Base-by-base conservation (phyloP, 2,113 vertebrate species). In the Balaeniceps rex region DNA sequence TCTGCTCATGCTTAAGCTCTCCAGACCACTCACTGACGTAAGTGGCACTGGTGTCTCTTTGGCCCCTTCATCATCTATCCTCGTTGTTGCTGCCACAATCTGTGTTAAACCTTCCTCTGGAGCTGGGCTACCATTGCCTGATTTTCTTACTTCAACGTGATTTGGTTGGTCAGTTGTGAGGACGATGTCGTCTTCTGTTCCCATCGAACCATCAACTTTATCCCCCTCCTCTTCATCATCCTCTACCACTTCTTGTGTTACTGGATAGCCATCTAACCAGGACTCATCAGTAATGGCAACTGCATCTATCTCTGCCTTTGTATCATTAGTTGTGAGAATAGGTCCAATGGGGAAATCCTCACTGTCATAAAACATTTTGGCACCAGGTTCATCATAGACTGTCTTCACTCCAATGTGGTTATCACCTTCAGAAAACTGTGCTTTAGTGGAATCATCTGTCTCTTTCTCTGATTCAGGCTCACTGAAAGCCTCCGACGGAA, bases 181-280 rank as follows among this genome's bases (percentile, higher is more conserved):
- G 9, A 64, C 21, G 2, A 64, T 13, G 4, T 97, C 94, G 1
- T 98, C 98, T 33, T 97, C 98, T 49, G 89, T 92, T 68, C 97
- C 98, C 88, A 98, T 98, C 0, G 99, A 98, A 11, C 96, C 95
- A 51, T 96, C 97, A 25, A 95, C 91, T 80, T 97, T 98, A 79
- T 98, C 97, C 4, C 58, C 96, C 34, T 96, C 94, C 52, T 97
- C 97, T 68, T 97, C 96, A 4, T 91, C 93, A 47, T 97, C 98
- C 60, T 96, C 97, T 65, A 91, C 95, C 29, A 97, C 94, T 52
- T 98, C 98, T 5, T 98, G 98, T 4, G 97, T 97, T 66, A 99
- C 98, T 22, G 99, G 99, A 88, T 99, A 99, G 72, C 99, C 99
- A 8, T 99, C 99, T 60, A 99, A 84, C 99, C 99, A 99, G 1